Base-by-base conservation (phyloP, 2,113 vertebrate genomes). In the Ursus arctos region DNA sequence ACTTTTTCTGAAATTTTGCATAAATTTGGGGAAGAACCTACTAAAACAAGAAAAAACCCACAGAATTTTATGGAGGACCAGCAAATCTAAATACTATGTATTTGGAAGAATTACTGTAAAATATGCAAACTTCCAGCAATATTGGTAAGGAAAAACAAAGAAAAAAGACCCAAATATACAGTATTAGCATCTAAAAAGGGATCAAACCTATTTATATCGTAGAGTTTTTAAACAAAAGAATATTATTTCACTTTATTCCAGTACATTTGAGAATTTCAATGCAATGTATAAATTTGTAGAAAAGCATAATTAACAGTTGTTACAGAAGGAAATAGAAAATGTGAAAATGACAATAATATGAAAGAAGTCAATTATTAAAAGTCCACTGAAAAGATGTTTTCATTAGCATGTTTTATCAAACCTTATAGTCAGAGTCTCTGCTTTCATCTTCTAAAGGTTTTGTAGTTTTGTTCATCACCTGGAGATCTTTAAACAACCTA, bases 181-280 rank as follows among this genome's bases (percentile, higher is more conserved):
- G 24, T 80, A 31, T 80, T 79, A 71, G 51, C 24, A 51, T 61
- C 14, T 84, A 51, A 83, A 76, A 55, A 53, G 31, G 51, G 21
- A 47, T 53, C 51, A 77, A 47, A 47, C 10, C n/a, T 92, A n/a
- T 61, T 24, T 19, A 26, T 55, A 7, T 59, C 63, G 19, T 26
- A 57, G 71, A 31, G 67, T 92, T 94, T 81, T n/a, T n/a, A 91
- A 94, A 67, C 43, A 91, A 57, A 71, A 90, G 49, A 40, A 6
- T 72, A 31, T 55, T 91, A 47, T 94, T 36, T 74, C 31, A 96
- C 11, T 21, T 16, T 90, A 74, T 81, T 74, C 24, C 22, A 74
- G 24, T 57, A 49, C 74, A 65, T 57, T 53, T 94, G 36, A 96
- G 72, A 59, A 69, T 92, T 57, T 74, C 31, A 36, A 19, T 79